Conservation (phyloP, 2,888 invertebrate species). For the Polymixis flavicincta region DNA sequence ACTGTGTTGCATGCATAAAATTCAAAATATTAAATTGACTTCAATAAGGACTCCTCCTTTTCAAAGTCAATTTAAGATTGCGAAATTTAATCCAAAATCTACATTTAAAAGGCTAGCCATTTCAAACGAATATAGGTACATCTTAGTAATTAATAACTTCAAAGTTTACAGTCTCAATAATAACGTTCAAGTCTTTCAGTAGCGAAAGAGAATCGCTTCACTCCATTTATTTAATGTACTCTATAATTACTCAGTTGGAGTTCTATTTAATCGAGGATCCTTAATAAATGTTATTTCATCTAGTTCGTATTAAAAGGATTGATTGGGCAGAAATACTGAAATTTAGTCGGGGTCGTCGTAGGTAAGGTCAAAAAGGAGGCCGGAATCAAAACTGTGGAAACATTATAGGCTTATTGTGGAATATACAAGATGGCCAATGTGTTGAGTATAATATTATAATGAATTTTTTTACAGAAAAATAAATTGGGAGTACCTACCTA, state of each 20-base stretch:
- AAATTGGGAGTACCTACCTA: too few relatives aligned
- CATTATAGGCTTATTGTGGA: too few relatives aligned
- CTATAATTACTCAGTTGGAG: constrained; percentile 42
- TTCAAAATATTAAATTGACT: too few relatives aligned
- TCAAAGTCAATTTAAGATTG: background rate
- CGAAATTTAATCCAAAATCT: background rate
- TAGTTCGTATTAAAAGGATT: constrained; percentile 5
- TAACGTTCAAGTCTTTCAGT: constrained; percentile 28
- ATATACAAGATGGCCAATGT: too few relatives aligned
- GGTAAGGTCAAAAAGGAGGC: too few relatives aligned
- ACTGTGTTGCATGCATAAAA: too few relatives aligned
- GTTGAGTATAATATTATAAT: too few relatives aligned
- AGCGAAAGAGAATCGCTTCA: constrained; percentile 38
- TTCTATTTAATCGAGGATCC: constrained; percentile 38
- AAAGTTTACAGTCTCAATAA: constrained; percentile 44
- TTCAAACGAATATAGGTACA: constrained; percentile 14
- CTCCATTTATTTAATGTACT: constrained; percentile 55
- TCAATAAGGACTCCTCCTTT: too few relatives aligned
- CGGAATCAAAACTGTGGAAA: too few relatives aligned
- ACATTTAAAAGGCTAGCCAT: background rate
- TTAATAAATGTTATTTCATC: constrained; percentile 51
- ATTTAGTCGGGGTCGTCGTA: too few relatives aligned
- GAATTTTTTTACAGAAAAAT: too few relatives aligned
- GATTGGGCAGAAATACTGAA: constrained; percentile 4
- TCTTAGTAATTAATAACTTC: constrained; percentile 46